Percentiles rank a stretch among this genome's conserved stretches.
phyloP scores from a whole-genome alignment of 53 echinoderm and acorn worm species.

The Stichopus horrens region DNA sequence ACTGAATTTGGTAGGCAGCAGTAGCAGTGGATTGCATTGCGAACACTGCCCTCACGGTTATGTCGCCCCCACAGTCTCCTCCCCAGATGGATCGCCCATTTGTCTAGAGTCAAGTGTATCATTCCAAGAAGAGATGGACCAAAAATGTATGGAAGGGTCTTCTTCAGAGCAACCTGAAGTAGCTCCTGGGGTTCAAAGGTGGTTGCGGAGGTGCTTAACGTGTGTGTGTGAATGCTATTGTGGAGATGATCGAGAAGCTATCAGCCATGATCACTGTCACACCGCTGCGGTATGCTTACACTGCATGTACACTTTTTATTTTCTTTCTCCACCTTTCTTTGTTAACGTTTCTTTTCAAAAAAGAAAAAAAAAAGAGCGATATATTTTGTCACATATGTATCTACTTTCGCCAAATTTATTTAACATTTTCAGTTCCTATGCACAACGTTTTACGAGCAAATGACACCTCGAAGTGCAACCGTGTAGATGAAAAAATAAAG shows the following conservation, averaged over 20 bases:
- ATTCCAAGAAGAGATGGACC: constrained; percentile 98
- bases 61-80: constrained; percentile 14
- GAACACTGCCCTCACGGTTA: constrained; percentile 34
- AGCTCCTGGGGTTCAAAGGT: constrained; percentile 2
- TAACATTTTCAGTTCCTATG: neutral
- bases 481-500: no score
- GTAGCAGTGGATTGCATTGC: constrained; percentile 49
- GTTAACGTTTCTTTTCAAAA: neutral
- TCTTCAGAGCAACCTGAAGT: constrained; percentile 44
- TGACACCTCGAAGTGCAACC: neutral
- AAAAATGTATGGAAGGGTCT: constrained; percentile 50
- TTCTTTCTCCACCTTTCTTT: neutral
- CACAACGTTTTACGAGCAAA: neutral
- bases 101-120: constrained; percentile 85
- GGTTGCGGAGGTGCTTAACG: constrained; percentile 38
- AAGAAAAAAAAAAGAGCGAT: no score
- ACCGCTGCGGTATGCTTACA: constrained; percentile 47
- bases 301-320: constrained; percentile 8
- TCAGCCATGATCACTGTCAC: constrained; percentile 19
- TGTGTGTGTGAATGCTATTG: constrained; percentile 37
- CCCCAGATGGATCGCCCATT: constrained; percentile 64
- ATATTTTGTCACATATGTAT: neutral
- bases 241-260: neutral
- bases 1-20: constrained; percentile 68
- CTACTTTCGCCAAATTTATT: neutral